Conservation (phyloP, 2,113 vertebrate genomes). For the Chaetura pelagica region DNA sequence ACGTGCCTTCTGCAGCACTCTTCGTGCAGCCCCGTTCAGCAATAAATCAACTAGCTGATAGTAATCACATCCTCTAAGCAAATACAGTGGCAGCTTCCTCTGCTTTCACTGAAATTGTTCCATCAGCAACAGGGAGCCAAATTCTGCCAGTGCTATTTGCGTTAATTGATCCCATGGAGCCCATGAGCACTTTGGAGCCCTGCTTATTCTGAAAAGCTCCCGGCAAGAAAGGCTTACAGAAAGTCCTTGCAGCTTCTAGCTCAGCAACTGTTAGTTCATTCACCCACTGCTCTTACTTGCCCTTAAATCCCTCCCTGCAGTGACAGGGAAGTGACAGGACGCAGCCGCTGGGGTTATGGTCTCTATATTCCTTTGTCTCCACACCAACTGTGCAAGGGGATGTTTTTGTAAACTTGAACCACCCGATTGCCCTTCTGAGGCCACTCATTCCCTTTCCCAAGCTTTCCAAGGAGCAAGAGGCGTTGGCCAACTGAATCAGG, state of each 20-base stretch:
- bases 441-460: neutral
- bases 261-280: constrained; percentile 26
- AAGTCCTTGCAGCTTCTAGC: neutral
- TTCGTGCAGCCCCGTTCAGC: neutral
- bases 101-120: neutral
- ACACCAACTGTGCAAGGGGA: accelerated
- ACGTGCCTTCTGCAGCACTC: neutral
- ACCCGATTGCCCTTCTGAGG: neutral
- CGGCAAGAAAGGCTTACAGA: neutral
- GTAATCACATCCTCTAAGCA: neutral
- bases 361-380: neutral
- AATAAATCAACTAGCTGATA: neutral
- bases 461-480: neutral
- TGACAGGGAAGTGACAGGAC: neutral
- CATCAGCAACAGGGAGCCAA: neutral
- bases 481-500: neutral
- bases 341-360: constrained; percentile 11
- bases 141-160: neutral
- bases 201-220: neutral
- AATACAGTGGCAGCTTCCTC: neutral
- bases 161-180: neutral
- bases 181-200: accelerated
- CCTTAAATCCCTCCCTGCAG: neutral
- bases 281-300: neutral
- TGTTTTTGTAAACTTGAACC: constrained; percentile 16